A percentile compares a stretch with the other conserved stretches of the same genome.
Evolutionary conservation across 2,888 invertebrate genomes (phyloP).

Genomic region (Caenorhabditis zanzibari): DNA sequence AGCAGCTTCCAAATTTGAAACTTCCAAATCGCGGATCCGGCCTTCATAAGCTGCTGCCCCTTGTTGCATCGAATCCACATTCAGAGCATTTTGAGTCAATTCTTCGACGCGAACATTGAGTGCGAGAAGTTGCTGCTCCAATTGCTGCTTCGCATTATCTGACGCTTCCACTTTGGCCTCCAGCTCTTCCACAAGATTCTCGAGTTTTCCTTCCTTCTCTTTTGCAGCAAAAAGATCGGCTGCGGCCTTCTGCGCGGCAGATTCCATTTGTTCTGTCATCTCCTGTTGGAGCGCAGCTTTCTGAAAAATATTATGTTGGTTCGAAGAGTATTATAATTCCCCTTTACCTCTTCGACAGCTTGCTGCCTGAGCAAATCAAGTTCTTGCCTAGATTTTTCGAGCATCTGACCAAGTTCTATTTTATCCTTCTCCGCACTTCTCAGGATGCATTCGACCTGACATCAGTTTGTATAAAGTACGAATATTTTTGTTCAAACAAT

Average conservation of each 20-base stretch:
- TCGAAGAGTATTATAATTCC: background rate
- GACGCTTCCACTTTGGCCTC: conserved; percentile 13
- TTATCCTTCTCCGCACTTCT: background rate
- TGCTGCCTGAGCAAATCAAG: too few relatives aligned
- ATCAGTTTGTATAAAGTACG: too few relatives aligned
- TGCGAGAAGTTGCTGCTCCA: conserved; percentile 7
- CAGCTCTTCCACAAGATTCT: conserved; percentile 13
- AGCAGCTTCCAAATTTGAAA: too few relatives aligned
- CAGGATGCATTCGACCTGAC: background rate
- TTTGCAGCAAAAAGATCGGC: conserved; percentile 21
- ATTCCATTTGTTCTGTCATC: conserved; percentile 39
- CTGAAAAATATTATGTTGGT: too few relatives aligned
- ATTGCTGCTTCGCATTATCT: conserved; percentile 12
- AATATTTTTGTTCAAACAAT: too few relatives aligned
- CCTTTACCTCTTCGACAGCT: too few relatives aligned
- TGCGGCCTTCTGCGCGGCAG: conserved; percentile 29
- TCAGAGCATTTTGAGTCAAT: background rate
- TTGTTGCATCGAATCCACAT: too few relatives aligned
- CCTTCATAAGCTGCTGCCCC: too few relatives aligned
- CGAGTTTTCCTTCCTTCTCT: background rate
- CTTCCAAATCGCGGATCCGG: too few relatives aligned
- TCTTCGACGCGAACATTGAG: conserved; percentile 23
- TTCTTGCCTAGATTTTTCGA: background rate
- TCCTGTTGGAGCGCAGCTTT: too few relatives aligned
- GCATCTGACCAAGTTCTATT: background rate